These are phyloP conservation scores for Leptura quadrifasciata DNA, from an alignment of 2,888 invertebrate species.

Conservation along the genomic window DNA sequence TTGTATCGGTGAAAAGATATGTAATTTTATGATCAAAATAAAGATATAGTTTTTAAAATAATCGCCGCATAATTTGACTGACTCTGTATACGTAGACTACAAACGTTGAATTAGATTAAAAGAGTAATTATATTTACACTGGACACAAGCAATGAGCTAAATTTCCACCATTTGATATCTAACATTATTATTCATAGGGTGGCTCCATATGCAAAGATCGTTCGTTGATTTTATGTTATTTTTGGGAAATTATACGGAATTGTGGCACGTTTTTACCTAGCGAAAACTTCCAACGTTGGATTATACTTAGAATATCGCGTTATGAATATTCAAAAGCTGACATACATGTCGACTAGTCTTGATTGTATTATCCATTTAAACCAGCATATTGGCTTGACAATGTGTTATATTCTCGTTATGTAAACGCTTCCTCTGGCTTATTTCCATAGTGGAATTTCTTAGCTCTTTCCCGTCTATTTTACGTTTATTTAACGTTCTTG, in stretches of 20 bases:
- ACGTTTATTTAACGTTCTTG: neutral
- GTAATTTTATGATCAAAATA: too few relatives aligned
- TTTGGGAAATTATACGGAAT: slow-evolving; percentile 28
- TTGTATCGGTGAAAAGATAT: too few relatives aligned
- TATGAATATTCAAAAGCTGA: slow-evolving; percentile 56
- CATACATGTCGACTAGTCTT: slow-evolving; percentile 50
- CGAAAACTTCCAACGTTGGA: slow-evolving; percentile 49
- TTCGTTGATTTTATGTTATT: neutral
- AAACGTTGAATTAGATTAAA: neutral
- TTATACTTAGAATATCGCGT: slow-evolving; percentile 54
- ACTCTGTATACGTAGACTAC: neutral
- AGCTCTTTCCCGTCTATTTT: neutral
- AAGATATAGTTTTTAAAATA: too few relatives aligned
- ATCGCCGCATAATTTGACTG: too few relatives aligned
- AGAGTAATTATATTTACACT: neutral
- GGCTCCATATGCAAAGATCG: slow-evolving; percentile 32
- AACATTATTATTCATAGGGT: slow-evolving; percentile 32
- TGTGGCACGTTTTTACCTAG: slow-evolving; percentile 47
- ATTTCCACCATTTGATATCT: neutral
- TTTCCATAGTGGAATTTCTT: neutral
- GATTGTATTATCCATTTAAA: slow-evolving; percentile 51
- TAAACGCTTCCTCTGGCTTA: neutral
- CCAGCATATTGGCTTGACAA: slow-evolving; percentile 33
- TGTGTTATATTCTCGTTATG: neutral
- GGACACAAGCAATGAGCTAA: neutral